A percentile compares a stretch with the other conserved stretches of the same genome.
Evolutionary conservation across 2,888 invertebrate genomes (phyloP).

Genomic region (Criorhina ranunculi): DNA sequence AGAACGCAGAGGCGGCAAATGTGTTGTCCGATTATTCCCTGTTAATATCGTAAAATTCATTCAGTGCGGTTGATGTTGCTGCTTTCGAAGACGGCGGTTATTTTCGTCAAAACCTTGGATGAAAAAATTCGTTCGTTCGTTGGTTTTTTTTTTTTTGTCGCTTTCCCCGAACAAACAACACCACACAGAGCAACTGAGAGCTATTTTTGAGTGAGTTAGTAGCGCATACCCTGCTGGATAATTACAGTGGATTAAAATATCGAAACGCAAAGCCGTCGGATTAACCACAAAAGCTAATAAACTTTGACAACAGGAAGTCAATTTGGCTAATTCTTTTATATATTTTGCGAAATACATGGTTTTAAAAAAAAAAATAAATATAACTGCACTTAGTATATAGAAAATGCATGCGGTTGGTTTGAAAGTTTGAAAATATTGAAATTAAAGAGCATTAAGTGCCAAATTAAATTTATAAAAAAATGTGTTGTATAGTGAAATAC

Average conservation of each 20-base stretch:
- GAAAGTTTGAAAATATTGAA: conserved; percentile 21
- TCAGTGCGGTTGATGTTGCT: conserved; percentile 73
- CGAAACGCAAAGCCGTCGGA: conserved; percentile 67
- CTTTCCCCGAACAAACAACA: conserved; percentile 59
- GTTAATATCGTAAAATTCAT: conserved; percentile 75
- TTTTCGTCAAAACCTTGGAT: conserved; percentile 70
- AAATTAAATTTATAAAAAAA: conserved; percentile 12
- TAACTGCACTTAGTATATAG: conserved; percentile 15
- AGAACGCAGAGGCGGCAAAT: conserved; percentile 69
- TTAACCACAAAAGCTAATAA: conserved; percentile 68
- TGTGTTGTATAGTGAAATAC: conserved; percentile 10
- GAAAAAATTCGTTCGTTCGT: conserved; percentile 53
- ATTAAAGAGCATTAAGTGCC: conserved; percentile 25
- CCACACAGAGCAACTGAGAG: conserved; percentile 39
- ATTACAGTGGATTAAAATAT: conserved; percentile 71
- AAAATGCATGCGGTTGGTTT: conserved; percentile 19
- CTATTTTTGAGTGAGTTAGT: conserved; percentile 67
- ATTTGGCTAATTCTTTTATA: conserved; percentile 59
- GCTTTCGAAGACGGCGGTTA: conserved; percentile 72
- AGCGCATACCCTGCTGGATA: conserved; percentile 62
- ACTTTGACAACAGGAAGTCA: conserved; percentile 66
- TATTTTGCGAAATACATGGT: conserved; percentile 51
- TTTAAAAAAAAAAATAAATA: conserved; percentile 46
- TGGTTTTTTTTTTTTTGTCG: no score
- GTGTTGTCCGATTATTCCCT: conserved; percentile 66